phyloP scores from a whole-genome alignment of 2,888 invertebrate species.

The Cerastoderma edule region DNA sequence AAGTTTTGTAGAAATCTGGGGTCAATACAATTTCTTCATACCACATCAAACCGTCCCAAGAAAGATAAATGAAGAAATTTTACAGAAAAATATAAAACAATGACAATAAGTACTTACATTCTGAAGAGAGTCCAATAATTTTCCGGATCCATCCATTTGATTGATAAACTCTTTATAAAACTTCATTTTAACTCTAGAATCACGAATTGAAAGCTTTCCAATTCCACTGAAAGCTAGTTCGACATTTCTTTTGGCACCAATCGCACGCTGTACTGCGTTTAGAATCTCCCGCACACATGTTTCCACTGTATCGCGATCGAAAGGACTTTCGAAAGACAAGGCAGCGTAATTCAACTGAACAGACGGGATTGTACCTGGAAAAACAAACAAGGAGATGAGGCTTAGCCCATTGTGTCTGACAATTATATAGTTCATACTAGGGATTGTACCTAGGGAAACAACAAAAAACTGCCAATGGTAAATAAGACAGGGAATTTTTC shows the following conservation, averaged over 20 bases:
- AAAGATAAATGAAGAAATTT: too few species aligned
- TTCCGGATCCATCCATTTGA: conserved; percentile 82
- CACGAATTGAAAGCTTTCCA: conserved; percentile 81
- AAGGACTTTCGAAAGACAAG: conserved; percentile 82
- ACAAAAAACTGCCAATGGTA: background rate
- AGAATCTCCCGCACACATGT: conserved; percentile 82
- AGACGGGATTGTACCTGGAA: conserved; percentile 82
- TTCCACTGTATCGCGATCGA: conserved; percentile 82
- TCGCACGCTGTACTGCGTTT: conserved; percentile 77
- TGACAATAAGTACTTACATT: conserved; percentile 81
- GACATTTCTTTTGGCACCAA: conserved; percentile 79
- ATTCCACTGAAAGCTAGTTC: conserved; percentile 82
- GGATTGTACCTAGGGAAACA: conserved; percentile 79
- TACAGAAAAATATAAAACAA: too few species aligned
- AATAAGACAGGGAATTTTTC: too few species aligned
- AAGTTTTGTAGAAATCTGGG: too few species aligned
- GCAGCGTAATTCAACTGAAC: conserved; percentile 82
- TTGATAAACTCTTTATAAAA: conserved; percentile 84
- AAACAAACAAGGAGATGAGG: too few species aligned
- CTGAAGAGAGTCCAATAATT: conserved; percentile 80
- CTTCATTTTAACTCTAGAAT: conserved; percentile 83
- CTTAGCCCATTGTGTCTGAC: too few species aligned
- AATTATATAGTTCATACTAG: too few species aligned
- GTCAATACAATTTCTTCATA: too few species aligned
- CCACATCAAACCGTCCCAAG: too few species aligned